Evolutionary conservation across 2,797 vertebrate species (phyloP), one percentile per base, ranked within the genome.

Genomic region (Miichthys miiuy): DNA sequence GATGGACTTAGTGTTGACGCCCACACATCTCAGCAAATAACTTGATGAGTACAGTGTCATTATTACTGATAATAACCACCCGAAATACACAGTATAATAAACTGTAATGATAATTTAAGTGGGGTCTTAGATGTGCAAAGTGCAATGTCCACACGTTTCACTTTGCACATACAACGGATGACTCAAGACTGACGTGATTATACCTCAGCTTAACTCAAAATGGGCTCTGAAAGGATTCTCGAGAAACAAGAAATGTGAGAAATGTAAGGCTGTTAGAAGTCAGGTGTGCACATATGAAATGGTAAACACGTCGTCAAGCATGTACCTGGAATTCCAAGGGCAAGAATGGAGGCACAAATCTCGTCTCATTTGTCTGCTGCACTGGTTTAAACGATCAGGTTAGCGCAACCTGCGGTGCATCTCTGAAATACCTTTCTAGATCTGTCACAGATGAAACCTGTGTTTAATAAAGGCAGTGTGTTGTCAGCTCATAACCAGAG

Each of bases 401-500:
- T 67, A 82, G 83, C 21, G 20, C 73, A 69, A 84, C 79, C 80
- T 7, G 70, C 30, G 18, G 82, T 64, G 63, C 78, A 63, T 81
- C 87, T 82, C 73, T 68, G 74, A 84, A 85, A 88, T 77, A 86
- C 71, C 84, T 88, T 72, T 72, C 58, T 73, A 79, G 72, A 90
- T 91, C 77, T 80, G 90, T 87, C 89, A 91, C 81, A 90, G 84
- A 90, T 91, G 82, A 90, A 87, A 84, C 50, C 72, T 77, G 48
- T 82, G 85, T 85, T 90, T 88, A 88, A 92, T 88, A 92, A 90
- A 88, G 82, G 80, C 57, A 60, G 76, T 64, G 79, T 86, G 88
- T 81, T 85, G 82, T 93, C 87, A 83, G 81, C 86, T 89, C 86
- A 90, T 85, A 91, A 91, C 90, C 80, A 80, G 84, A 92, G 88